phyloP scores from a whole-genome alignment of 2,113 vertebrate species.

The Pampusana beccarii region DNA sequence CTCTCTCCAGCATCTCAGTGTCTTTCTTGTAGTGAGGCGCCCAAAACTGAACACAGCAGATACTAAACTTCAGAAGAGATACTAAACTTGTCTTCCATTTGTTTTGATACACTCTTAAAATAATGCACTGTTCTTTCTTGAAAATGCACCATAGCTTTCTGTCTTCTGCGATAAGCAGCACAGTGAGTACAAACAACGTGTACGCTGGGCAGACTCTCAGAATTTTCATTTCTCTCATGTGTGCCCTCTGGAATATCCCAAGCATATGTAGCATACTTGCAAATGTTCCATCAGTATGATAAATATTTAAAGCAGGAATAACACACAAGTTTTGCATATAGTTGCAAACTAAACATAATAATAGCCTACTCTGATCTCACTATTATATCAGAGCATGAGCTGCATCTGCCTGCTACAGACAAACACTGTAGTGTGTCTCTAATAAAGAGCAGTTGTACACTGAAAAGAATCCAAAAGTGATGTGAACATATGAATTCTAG shows the following conservation, averaged over 20 bases:
- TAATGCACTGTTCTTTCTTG: neutral
- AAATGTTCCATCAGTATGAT: neutral
- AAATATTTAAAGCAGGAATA: neutral
- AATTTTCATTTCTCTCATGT: neutral
- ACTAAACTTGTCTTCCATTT: neutral
- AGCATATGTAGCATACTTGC: neutral
- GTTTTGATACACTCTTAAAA: neutral
- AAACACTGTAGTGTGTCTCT: neutral
- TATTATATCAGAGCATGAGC: neutral
- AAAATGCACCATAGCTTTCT: neutral
- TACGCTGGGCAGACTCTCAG: neutral
- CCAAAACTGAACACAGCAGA: neutral
- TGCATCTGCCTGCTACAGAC: neutral
- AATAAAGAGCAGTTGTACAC: neutral
- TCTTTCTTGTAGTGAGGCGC: too few relatives aligned
- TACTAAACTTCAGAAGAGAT: neutral
- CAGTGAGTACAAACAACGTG: neutral
- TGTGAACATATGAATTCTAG: neutral
- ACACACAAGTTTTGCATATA: fast-evolving
- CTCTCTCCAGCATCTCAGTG: neutral
- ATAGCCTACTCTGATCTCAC: neutral
- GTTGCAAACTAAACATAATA: neutral
- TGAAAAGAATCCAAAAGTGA: neutral
- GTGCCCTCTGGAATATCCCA: neutral
- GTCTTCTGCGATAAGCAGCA: neutral